Evolutionary conservation across 92 coral and sea anemone species (phyloP).

Genomic region (Epizoanthus stellaris): DNA sequence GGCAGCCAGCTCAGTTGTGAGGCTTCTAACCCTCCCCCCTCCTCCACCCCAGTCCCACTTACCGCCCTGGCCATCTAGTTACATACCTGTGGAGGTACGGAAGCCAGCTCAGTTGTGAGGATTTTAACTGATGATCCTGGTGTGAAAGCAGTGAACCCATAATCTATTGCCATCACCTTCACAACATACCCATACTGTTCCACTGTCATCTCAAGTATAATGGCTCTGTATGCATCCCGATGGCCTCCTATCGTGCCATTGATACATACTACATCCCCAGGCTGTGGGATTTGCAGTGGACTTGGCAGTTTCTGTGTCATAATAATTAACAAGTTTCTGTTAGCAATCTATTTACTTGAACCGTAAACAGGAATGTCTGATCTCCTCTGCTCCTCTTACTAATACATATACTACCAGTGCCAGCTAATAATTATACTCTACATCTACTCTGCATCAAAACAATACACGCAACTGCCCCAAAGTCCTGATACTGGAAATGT

Average conservation of each 20-base stretch:
- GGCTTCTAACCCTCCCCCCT: no score
- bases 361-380: no score
- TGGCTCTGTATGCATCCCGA: constrained; percentile 72
- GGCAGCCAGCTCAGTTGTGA: no score
- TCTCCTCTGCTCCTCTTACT: no score
- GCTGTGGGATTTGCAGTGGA: constrained; percentile 55
- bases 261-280: constrained; percentile 80
- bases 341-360: no score
- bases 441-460: no score
- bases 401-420: no score
- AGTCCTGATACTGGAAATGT: no score
- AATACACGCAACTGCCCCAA: no score
- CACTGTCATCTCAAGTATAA: constrained; percentile 51
- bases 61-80: neutral
- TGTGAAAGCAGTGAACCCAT: constrained; percentile 76
- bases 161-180: constrained; percentile 90
- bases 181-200: constrained; percentile 21
- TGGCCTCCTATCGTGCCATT: constrained; percentile 72
- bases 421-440: no score
- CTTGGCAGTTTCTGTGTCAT: constrained; percentile 47
- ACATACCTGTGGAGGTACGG: constrained; percentile 73
- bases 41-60: no score
- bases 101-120: constrained; percentile 56
- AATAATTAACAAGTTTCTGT: no score
- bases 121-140: constrained; percentile 47